Evolutionary conservation across 2,888 invertebrate genomes (phyloP).

Genomic region (Lagria hirta): DNA sequence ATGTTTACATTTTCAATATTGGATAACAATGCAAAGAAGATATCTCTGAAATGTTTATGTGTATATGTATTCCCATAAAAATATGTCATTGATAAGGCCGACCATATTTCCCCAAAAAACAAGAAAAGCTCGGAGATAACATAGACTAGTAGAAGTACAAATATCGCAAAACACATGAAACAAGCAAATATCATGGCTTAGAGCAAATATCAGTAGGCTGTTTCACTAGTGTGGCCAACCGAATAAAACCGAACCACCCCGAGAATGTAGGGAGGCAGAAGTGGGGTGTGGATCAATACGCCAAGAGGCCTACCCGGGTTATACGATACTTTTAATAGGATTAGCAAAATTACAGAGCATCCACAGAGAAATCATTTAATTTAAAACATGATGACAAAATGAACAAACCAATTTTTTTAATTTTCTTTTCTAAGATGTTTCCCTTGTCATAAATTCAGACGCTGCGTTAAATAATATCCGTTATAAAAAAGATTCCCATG

Average conservation of each 20-base stretch:
- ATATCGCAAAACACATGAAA: too few species aligned
- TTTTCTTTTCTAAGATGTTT: constrained; percentile 1
- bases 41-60: too few species aligned
- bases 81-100: too few species aligned
- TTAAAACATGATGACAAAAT: constrained; percentile 34
- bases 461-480: too few species aligned
- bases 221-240: constrained; percentile 29
- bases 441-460: constrained; percentile 1
- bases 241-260: constrained; percentile 29
- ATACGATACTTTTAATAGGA: constrained; percentile 55
- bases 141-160: too few species aligned
- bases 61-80: too few species aligned
- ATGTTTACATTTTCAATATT: too few species aligned
- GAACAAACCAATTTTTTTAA: constrained; percentile 11
- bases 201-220: too few species aligned
- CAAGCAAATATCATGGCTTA: too few species aligned
- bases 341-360: constrained; percentile 54
- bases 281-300: constrained; percentile 49
- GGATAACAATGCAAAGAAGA: too few species aligned
- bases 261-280: constrained; percentile 32
- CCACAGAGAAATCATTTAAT: constrained; percentile 50
- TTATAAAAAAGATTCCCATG: constrained; percentile 1
- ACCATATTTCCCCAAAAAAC: too few species aligned
- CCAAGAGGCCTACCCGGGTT: constrained; percentile 52
- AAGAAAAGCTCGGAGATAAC: too few species aligned